Percentiles rank a stretch among this genome's conserved stretches.
These are phyloP conservation scores for Limnodromus scolopaceus DNA, from an alignment of 2,797 vertebrate genomes.

Conservation along the genomic window DNA sequence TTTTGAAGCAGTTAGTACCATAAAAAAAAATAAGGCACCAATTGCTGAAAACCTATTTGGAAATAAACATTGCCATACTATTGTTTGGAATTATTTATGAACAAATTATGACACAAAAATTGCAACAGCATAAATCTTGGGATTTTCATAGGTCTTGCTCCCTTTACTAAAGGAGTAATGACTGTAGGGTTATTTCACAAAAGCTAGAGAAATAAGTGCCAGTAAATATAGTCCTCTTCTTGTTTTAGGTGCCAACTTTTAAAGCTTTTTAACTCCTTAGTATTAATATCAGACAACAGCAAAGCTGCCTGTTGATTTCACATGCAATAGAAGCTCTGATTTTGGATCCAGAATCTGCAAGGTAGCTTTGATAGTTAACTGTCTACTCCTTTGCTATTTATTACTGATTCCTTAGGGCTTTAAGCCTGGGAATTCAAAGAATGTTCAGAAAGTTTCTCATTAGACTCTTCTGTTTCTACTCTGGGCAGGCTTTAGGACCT, in stretches of 20 bases:
- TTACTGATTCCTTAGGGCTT: not conserved
- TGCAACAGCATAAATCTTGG: not conserved
- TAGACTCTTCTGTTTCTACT: not conserved
- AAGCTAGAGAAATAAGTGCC: not conserved
- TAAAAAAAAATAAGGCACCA: not conserved
- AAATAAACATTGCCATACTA: not conserved
- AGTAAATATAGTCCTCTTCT: not conserved
- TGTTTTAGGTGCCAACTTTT: not conserved
- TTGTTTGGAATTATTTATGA: not conserved
- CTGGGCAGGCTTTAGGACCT: not conserved
- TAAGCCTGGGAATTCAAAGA: not conserved
- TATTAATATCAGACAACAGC: conserved; percentile 88
- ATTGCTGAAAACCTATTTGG: not conserved
- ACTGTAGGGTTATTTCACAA: not conserved
- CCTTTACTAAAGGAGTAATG: not conserved
- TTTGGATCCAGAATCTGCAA: conserved; percentile 93
- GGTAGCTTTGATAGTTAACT: conserved; percentile 77
- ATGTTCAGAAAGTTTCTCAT: not conserved
- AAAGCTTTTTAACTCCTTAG: conserved; percentile 79
- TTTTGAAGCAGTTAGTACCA: not conserved
- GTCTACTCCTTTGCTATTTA: not conserved
- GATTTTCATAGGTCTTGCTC: not conserved
- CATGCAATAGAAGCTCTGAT: conserved; percentile 95
- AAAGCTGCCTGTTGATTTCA: conserved; percentile 95
- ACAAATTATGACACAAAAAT: not conserved